Conservation (phyloP, 2,797 vertebrate genomes). For the Phaenicophaeus curvirostris region DNA sequence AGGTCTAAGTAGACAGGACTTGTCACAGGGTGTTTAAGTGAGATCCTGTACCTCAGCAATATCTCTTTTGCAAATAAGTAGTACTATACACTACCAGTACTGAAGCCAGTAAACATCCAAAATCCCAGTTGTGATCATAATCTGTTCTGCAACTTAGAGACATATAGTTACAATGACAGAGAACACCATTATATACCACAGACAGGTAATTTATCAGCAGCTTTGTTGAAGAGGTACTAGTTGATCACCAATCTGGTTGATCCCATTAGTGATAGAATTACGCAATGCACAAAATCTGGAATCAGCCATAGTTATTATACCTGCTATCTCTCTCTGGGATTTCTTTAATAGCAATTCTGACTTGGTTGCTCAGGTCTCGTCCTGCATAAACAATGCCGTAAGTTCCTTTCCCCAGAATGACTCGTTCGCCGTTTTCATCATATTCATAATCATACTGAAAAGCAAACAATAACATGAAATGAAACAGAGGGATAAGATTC, state of each 20-base stretch:
- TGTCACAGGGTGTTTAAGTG: not conserved
- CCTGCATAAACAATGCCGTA: slow-evolving; percentile 96
- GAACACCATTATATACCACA: not conserved
- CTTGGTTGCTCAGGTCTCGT: slow-evolving; percentile 97
- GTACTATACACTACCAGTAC: not conserved
- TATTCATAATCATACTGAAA: slow-evolving; percentile 97
- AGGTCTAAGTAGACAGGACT: not conserved
- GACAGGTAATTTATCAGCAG: not conserved
- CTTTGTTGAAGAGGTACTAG: not conserved
- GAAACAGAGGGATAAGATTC: not conserved
- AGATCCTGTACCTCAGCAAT: not conserved
- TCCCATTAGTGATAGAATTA: not conserved
- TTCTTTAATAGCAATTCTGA: slow-evolving; percentile 97
- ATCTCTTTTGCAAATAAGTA: not conserved
- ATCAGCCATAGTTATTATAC: slow-evolving; percentile 71
- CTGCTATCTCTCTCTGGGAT: slow-evolving; percentile 98
- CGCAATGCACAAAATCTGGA: not conserved
- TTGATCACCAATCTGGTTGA: not conserved
- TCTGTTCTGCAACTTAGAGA: not conserved
- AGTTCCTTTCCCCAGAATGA: slow-evolving; percentile 94
- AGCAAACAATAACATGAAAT: slow-evolving; percentile 4
- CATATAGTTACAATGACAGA: not conserved
- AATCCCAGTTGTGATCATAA: not conserved
- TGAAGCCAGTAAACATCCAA: not conserved
- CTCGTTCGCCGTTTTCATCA: slow-evolving; percentile 91